Percentiles rank a stretch among this genome's conserved stretches.
Evolutionary conservation across 1,140 invertebrate species (phyloP).

Genomic region (Lepeophtheirus salmonis): DNA sequence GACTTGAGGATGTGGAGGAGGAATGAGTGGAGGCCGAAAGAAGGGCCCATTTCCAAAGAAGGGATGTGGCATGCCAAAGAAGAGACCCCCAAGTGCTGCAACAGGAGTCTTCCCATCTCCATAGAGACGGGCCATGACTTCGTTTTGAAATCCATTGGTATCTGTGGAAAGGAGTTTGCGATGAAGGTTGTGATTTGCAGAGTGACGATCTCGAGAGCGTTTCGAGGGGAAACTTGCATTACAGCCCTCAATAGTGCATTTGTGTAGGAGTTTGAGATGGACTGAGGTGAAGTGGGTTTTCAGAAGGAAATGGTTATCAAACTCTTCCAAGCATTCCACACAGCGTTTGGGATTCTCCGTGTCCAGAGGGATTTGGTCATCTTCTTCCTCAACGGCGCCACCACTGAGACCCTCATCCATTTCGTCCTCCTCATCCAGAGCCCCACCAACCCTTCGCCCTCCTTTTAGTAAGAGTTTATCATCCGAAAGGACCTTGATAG

Average conservation of each 20-base stretch:
- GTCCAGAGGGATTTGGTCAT: slow-evolving; percentile 49
- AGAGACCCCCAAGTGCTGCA: not conserved
- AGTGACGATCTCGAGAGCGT: slow-evolving; percentile 73
- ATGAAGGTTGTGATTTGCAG: slow-evolving; percentile 75
- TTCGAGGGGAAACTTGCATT: slow-evolving; percentile 89
- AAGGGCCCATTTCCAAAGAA: not conserved
- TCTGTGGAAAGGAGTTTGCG: slow-evolving; percentile 61
- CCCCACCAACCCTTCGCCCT: slow-evolving; percentile 24
- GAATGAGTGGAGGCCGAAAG: not conserved
- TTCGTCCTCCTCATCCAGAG: slow-evolving; percentile 21
- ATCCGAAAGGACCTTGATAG: slow-evolving; percentile 17
- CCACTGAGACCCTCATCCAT: not conserved
- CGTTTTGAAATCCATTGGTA: slow-evolving; percentile 25
- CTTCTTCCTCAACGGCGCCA: slow-evolving; percentile 17
- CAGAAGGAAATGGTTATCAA: slow-evolving; percentile 83
- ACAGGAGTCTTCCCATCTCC: slow-evolving; percentile 17
- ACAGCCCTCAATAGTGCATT: slow-evolving; percentile 86
- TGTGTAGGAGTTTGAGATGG: slow-evolving; percentile 86
- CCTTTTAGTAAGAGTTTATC: slow-evolving; percentile 19
- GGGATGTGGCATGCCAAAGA: not conserved
- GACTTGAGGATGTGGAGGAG: no score
- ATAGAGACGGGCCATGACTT: slow-evolving; percentile 12
- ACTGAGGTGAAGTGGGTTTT: slow-evolving; percentile 90
- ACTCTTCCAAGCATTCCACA: slow-evolving; percentile 74
- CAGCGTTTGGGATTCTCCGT: slow-evolving; percentile 64